phyloP scores from a whole-genome alignment of 2,797 vertebrate species.

The Pseudomugil tenellus region DNA sequence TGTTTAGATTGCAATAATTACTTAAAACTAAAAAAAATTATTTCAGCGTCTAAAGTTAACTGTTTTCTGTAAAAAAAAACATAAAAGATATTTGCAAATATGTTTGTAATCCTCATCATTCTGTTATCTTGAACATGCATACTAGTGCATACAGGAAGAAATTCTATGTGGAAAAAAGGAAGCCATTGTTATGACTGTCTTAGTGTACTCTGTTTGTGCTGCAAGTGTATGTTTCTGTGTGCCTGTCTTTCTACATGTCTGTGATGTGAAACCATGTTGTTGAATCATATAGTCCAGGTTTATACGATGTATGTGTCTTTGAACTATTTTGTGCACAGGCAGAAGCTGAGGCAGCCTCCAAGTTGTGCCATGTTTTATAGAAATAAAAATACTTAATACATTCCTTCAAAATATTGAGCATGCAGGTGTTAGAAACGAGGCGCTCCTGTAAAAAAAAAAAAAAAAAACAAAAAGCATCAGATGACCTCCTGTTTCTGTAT shows the following conservation, averaged over 20 bases:
- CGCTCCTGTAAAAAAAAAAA: slow-evolving; percentile 51
- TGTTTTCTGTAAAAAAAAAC: slow-evolving; percentile 64
- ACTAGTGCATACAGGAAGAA: slow-evolving; percentile 49
- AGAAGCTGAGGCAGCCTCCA: slow-evolving; percentile 36
- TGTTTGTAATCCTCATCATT: slow-evolving; percentile 65
- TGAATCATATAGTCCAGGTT: slow-evolving; percentile 62
- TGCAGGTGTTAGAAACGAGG: slow-evolving; percentile 63
- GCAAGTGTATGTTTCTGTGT: slow-evolving; percentile 58
- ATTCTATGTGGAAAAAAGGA: slow-evolving; percentile 58
- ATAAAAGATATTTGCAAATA: slow-evolving; percentile 42
- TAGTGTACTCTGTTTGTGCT: slow-evolving; percentile 58
- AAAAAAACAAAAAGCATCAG: slow-evolving; percentile 18
- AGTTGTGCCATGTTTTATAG: slow-evolving; percentile 43
- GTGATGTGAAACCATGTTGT: slow-evolving; percentile 60
- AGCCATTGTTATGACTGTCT: slow-evolving; percentile 74
- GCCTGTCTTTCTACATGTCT: slow-evolving; percentile 63
- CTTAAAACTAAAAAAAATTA: slow-evolving; percentile 65
- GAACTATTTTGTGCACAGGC: slow-evolving; percentile 66
- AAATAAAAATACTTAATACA: slow-evolving; percentile 58
- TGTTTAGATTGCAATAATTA: slow-evolving; percentile 97
- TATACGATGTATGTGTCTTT: slow-evolving; percentile 66
- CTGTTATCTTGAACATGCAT: slow-evolving; percentile 59
- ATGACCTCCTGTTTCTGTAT: slow-evolving; percentile 59
- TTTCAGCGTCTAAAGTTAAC: slow-evolving; percentile 54
- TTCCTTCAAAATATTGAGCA: slow-evolving; percentile 71